These are phyloP conservation scores for Empidonax traillii DNA, from an alignment of 2,113 vertebrate genomes.

Conservation along the genomic window DNA sequence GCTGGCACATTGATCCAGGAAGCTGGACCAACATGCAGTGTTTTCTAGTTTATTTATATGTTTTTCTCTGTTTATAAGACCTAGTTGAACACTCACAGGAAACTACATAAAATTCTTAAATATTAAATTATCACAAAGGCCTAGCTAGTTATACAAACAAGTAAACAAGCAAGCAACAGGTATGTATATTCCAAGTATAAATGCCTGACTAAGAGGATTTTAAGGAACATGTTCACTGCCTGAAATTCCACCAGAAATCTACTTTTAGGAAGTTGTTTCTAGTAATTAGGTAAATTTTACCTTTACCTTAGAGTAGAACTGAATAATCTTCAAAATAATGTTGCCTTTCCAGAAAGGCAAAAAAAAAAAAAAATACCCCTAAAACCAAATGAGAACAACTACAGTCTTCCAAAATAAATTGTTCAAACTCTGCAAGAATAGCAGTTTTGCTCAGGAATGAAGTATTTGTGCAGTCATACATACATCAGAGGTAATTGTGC, in stretches of 20 bases:
- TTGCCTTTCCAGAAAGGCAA: background rate
- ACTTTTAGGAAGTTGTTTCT: background rate
- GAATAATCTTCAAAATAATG: background rate
- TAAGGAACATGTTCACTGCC: background rate
- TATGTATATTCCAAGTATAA: background rate
- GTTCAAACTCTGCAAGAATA: background rate
- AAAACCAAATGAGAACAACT: background rate
- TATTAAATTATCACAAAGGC: background rate
- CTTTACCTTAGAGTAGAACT: background rate
- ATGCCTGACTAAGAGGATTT: background rate
- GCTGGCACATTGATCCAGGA: background rate
- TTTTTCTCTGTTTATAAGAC: background rate
- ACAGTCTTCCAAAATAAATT: background rate
- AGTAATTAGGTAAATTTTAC: background rate
- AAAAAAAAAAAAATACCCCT: background rate
- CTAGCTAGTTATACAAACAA: background rate
- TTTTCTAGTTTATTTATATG: background rate
- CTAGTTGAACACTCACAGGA: background rate
- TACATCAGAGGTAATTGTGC: background rate
- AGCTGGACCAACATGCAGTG: background rate
- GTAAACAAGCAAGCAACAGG: background rate
- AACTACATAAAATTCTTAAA: background rate
- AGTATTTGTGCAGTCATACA: background rate
- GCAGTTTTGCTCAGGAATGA: background rate
- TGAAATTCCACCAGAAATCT: background rate